Percentiles rank a stretch among this genome's conserved stretches.
Conservation (phyloP, 2,113 vertebrate genomes). For the Oxyura jamaicensis region DNA sequence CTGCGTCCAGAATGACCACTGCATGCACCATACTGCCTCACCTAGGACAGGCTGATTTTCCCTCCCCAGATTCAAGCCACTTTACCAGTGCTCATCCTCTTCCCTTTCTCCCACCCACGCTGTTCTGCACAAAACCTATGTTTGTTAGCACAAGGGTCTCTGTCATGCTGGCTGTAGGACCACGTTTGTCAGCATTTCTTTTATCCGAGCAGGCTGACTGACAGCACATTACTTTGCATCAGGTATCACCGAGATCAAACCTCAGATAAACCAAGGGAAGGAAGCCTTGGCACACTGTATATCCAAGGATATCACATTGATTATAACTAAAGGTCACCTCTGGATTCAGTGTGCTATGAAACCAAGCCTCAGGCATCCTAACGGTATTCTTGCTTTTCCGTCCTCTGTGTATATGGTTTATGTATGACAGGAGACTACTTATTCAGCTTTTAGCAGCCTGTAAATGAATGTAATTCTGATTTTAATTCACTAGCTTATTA, state of each 20-base stretch:
- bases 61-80: neutral
- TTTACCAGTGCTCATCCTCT: neutral
- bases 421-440: neutral
- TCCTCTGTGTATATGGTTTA: neutral
- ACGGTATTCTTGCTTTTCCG: neutral
- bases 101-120: neutral
- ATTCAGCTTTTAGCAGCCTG: neutral
- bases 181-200: neutral
- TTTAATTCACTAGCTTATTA: neutral
- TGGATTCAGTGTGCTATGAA: neutral
- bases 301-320: neutral
- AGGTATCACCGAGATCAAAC: neutral
- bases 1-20: neutral
- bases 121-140: neutral
- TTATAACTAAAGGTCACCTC: slow-evolving; percentile 15
- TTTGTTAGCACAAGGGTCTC: neutral
- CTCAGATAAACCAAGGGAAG: neutral
- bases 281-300: neutral
- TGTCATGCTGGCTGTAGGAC: neutral
- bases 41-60: neutral
- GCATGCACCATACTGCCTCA: neutral
- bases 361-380: neutral
- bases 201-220: neutral
- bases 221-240: neutral
- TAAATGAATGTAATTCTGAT: neutral